phyloP scores from a whole-genome alignment of 1,140 invertebrate genomes.

The Ericerus pela region DNA sequence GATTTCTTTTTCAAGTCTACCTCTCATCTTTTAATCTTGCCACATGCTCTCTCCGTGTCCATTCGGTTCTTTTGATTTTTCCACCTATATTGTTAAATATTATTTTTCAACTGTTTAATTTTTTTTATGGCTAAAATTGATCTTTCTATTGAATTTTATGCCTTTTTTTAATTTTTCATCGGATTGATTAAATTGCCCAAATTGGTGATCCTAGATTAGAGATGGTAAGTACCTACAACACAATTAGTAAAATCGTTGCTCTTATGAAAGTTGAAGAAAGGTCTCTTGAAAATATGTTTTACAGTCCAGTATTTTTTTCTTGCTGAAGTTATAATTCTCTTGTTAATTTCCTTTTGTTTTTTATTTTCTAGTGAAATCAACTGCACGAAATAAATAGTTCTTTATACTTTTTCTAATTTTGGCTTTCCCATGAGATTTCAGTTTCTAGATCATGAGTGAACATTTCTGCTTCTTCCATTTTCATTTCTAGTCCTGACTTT shows the following conservation, averaged over 20 bases:
- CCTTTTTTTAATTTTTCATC: background rate
- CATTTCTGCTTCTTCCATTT: constrained; percentile 14
- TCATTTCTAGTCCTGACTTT: constrained; percentile 16
- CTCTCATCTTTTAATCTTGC: constrained; percentile 3
- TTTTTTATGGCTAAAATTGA: background rate
- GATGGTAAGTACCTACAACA: constrained; percentile 10
- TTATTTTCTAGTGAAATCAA: background rate
- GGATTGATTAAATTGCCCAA: constrained; percentile 10
- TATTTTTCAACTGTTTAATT: constrained; percentile 7
- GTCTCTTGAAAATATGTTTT: constrained; percentile 7
- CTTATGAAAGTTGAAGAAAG: background rate
- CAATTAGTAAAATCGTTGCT: constrained; percentile 7
- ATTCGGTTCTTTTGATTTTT: constrained; percentile 6
- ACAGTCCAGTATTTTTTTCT: constrained; percentile 17
- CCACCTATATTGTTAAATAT: background rate
- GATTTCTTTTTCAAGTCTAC: constrained; percentile 9
- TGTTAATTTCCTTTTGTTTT: constrained; percentile 9
- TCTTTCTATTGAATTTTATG: constrained; percentile 13
- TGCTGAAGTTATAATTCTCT: constrained; percentile 14
- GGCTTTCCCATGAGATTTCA: background rate
- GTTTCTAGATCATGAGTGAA: constrained; percentile 6
- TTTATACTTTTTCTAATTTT: constrained; percentile 10
- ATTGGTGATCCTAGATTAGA: constrained; percentile 16
- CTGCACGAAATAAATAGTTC: constrained; percentile 8
- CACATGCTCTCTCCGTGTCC: constrained; percentile 19